A percentile compares a stretch with the other conserved stretches of the same genome.
phyloP scores from a whole-genome alignment of 2,888 invertebrate species.

The Drosophila maculinotata region DNA sequence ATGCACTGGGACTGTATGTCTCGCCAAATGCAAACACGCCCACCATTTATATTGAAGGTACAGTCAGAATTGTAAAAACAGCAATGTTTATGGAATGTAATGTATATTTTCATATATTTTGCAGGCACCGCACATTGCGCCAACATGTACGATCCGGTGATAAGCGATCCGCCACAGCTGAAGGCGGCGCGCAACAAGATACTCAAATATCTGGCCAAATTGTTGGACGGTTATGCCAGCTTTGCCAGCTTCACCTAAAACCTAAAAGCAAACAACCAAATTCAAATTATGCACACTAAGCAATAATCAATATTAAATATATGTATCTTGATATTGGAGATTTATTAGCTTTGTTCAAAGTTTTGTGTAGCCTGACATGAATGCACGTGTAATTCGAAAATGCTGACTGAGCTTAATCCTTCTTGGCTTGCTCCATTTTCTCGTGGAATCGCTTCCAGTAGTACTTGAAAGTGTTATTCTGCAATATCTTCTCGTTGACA shows the following conservation, averaged over 20 bases:
- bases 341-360: slow-evolving; percentile 33
- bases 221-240: slow-evolving; percentile 55
- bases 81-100: slow-evolving; percentile 1
- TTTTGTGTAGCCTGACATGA: slow-evolving; percentile 12
- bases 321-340: slow-evolving; percentile 30
- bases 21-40: slow-evolving; percentile 87
- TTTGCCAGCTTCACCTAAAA: slow-evolving; percentile 38
- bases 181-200: slow-evolving; percentile 89
- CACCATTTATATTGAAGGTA: slow-evolving; percentile 91
- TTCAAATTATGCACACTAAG: slow-evolving; percentile 14
- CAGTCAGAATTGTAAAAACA: slow-evolving; percentile 5
- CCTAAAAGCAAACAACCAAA: slow-evolving; percentile 7
- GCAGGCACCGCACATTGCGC: slow-evolving; percentile 97
- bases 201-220: slow-evolving; percentile 69
- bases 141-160: slow-evolving; percentile 93
- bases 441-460: slow-evolving; percentile 76
- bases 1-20: slow-evolving; percentile 90
- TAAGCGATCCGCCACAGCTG: slow-evolving; percentile 89
- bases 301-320: slow-evolving; percentile 10
- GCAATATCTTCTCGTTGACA: slow-evolving; percentile 62
- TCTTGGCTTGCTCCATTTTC: slow-evolving; percentile 80
- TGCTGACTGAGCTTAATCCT: slow-evolving; percentile 45
- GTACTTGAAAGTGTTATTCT: slow-evolving; percentile 62
- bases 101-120: slow-evolving; percentile 45
- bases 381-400: not conserved